Base-by-base conservation (phyloP, 2,113 vertebrate species). In the Apteryx owenii region DNA sequence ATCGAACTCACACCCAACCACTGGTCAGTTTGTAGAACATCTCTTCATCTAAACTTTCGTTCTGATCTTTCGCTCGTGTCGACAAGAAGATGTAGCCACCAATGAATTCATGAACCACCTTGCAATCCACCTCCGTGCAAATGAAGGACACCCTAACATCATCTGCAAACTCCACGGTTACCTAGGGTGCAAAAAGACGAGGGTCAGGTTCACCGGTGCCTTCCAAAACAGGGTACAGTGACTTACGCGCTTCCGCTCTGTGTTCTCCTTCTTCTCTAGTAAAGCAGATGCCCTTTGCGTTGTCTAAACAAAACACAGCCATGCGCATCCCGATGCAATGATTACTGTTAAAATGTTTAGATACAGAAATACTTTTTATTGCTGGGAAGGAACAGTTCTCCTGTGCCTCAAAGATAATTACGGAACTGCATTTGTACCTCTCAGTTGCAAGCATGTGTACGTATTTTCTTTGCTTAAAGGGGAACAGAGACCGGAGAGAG, bases 21-120 rank as follows among this genome's bases (percentile, higher is more conserved):
- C 99, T 99, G 97, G 99, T 99, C 95, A 99, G 99, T 98, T 99
- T 99, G 98, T 99, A 99, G 98, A 99, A 99, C 99, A 99, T 99
- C 98, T 99, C 99, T 95, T 99, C 99, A 2, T 99, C 99, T 92
- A 99, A 98, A 81, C 99, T 99, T 98, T 99, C 99, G 28, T 99
- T 99, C 98, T 99, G 99, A 97, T 99, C 99, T 97, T 99, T 99
- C 40, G 99, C 99, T 10, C 99, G 98, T 0, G 99, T 99, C 12
- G 99, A 99, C 92, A 99, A 95, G 98, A 99, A 99, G 97, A 99
- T 99, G 98, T 99, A 99, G 79, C 99, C 99, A 0, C 99, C 99
- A 12, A 99, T 99, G 98, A 99, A 99, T 97, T 99, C 99, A 50
- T 99, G 99, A 44, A 99, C 99, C 97, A 99, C 99, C 92, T 99